Evolutionary conservation across 2,113 vertebrate species (phyloP), one percentile per base, ranked within the genome.

Genomic region (Orycteropus afer): DNA sequence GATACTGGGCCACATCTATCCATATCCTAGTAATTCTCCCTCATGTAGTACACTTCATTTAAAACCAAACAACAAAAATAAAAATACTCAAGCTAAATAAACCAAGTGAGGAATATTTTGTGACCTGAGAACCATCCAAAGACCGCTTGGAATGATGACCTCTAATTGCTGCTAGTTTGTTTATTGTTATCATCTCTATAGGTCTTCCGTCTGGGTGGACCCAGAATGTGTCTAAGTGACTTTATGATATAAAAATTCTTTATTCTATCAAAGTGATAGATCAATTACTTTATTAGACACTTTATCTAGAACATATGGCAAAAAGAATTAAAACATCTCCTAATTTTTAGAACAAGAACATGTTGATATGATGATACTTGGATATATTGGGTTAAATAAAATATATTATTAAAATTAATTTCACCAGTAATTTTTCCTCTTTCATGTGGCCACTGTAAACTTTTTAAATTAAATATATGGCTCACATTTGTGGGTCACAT

Each of bases 51-150:
- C 47, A 87, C 42, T 49, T 92, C 63, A 90, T 80, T 87, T 81
- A 67, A 83, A n/a, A n/a, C n/a, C n/a, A n/a, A n/a, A n/a, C n/a
- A n/a, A n/a, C n/a, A n/a, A n/a, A n/a, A n/a, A n/a, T 61, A 22
- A 22, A 67, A 83, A 57, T 15, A 67, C n/a, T 86, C 8, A 42
- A 92, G 55, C 57, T 84, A 96, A 89, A 89, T 90, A 96, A 90
- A 94, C 32, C 42, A 88, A 42, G 42, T 57, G 57, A 91, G 51
- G 65, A 94, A 88, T 45, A 88, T 37, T 76, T 87, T 3, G 67
- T 57, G 57, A 63, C 37, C 22, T 49, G 69, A 77, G 91, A 83
- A 47, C 57, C 37, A 85, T 53, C 23, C 15, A 79, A 97, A 83
- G 51, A 61, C 59, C 55, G 47, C 32, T 86, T 34, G 90, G 32